Percentiles rank a stretch among this genome's conserved stretches.
phyloP scores from a whole-genome alignment of 2,113 vertebrate species.

The Solenodon paradoxus region DNA sequence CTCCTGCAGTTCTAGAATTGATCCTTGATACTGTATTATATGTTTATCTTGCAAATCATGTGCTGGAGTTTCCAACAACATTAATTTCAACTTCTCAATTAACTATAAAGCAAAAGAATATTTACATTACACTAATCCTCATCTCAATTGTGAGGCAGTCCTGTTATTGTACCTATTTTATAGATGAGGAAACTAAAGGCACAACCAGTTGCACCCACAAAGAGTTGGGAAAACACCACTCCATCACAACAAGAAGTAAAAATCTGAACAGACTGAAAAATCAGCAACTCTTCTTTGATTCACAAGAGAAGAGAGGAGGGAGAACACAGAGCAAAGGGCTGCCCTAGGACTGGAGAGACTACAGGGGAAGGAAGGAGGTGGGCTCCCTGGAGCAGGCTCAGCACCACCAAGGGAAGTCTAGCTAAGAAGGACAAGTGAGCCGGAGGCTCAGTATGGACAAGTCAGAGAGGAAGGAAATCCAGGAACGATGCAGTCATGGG shows the following conservation, averaged over 20 bases:
- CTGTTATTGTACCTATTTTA: background rate
- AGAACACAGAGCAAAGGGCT: background rate
- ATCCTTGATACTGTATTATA: conserved; percentile 79
- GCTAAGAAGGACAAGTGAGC: background rate
- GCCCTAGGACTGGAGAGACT: background rate
- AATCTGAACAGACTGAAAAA: background rate
- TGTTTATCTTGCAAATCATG: conserved; percentile 65
- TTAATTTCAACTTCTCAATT: conserved; percentile 86
- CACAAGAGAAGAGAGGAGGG: background rate
- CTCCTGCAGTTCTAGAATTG: conserved; percentile 82
- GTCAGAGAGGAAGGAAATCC: background rate
- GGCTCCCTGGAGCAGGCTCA: no score
- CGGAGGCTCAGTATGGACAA: background rate
- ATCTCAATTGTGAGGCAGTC: background rate
- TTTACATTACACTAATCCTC: background rate
- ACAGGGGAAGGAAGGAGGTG: background rate
- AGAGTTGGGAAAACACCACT: background rate
- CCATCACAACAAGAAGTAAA: background rate
- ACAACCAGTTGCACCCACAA: background rate
- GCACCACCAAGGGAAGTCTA: background rate
- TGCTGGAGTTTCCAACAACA: conserved; percentile 80
- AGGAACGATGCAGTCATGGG: background rate
- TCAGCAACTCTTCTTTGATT: background rate
- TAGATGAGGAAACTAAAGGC: background rate
- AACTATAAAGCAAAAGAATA: conserved; percentile 81